Evolutionary conservation across 2,888 invertebrate genomes (phyloP), one percentile per base, ranked within the genome.

Genomic region (Ichneumon xanthorius): DNA sequence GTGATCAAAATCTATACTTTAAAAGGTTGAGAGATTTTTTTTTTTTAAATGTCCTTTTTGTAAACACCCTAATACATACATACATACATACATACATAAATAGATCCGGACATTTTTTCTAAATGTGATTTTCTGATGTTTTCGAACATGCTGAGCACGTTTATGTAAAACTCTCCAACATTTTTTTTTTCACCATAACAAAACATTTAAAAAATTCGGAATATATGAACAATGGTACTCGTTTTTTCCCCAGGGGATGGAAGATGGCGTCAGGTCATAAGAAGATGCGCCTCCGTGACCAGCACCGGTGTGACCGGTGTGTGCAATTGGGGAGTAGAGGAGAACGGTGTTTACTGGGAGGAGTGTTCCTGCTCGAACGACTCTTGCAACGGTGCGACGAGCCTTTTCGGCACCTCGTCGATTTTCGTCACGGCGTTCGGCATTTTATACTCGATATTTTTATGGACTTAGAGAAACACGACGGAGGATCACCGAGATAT

Each of bases 261-360:
- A 4, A 95, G 98, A 92, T 98, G 98, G 98, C 95, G 98, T 53
- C 98, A 98, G 94, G 98, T 98, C 0, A 97, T 98, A 81, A 95
- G 98, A 50, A 95, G 98, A 30, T 98, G 98, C 94, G 98, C 98
- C 1, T 98, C 98, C 0, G 97, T 98, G 0, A 96, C 98, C 0
- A 98, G 97, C 89, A 98, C 97, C 0, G 98, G 98, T 86, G 98
- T 98, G 0, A 98, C 99, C 0, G 98, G 98, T 78, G 99, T 99
- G 0, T 99, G 99, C 92, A 98, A 99, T 92, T 99, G 99, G 99
- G 98, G 98, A 22, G 98, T 99, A 79, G 96, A 98, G 89, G 97
- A 98, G 88, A 99, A 99, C 90, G 99, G 99, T 3, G 97, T 98
- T 0, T 99, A 99, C 93, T 98, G 98, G 98, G 99, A 99, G 93